These are phyloP conservation scores for Hemiprocne comata DNA, from an alignment of 2,113 vertebrate species.

Conservation along the genomic window DNA sequence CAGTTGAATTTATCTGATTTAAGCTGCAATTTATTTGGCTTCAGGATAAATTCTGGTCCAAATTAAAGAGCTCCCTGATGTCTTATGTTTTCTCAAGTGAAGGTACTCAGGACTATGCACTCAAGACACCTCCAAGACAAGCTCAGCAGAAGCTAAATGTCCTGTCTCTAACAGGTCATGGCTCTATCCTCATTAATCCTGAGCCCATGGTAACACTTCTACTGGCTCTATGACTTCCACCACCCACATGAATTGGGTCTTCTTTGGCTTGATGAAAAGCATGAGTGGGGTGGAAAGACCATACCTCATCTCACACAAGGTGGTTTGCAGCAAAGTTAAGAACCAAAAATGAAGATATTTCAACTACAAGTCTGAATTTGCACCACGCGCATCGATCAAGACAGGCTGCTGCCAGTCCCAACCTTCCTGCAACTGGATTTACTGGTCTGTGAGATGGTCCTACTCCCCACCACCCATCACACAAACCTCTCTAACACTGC, in stretches of 20 bases:
- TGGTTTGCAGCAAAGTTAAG: not conserved
- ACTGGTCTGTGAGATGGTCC: not conserved
- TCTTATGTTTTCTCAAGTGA: not conserved
- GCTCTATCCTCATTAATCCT: not conserved
- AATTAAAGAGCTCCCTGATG: not conserved
- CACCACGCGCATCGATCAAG: fast-evolving
- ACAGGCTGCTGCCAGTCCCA: not conserved
- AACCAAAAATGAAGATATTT: not conserved
- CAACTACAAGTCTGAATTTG: not conserved
- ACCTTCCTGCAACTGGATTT: not conserved
- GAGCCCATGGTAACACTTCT: not conserved
- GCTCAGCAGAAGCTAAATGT: not conserved
- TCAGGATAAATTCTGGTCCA: not conserved
- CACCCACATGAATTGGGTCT: fast-evolving
- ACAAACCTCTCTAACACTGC: not conserved
- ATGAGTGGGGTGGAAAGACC: not conserved
- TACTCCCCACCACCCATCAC: not conserved
- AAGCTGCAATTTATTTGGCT: not conserved
- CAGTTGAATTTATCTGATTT: not conserved
- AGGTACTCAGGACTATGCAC: not conserved
- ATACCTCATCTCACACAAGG: not conserved
- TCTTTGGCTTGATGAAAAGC: not conserved
- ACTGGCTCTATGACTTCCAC: not conserved
- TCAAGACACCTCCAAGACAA: not conserved
- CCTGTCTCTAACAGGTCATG: not conserved